Evolutionary conservation across 1,140 invertebrate genomes (phyloP), one percentile per base, ranked within the genome.

Genomic region (Drosophila lini): DNA sequence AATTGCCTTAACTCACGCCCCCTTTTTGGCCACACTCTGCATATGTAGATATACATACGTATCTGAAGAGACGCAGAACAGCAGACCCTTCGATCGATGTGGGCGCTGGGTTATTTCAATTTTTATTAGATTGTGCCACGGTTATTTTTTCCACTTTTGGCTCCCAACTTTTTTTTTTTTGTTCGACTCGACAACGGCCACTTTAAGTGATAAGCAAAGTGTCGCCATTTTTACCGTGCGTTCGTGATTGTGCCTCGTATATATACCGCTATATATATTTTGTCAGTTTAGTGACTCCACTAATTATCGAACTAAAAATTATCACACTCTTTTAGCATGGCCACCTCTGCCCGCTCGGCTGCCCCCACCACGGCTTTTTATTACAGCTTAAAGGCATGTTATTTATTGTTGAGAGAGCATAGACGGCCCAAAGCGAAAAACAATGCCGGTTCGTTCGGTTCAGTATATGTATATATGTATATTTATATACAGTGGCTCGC

Each of bases 181-280:
- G 34, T 50, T 48, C 47, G 53, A 44, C 48, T 73, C 60, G 78
- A 65, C 79, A 67, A 70, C 56, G 75, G 50, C 75, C 79, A 86
- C 83, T 86, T 86, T 31, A 82, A 86, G 67, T 82, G 82, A 86
- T 86, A 86, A 86, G 82, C 75, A 79, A 75, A 59, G 74, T 74
- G 82, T 64, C 75, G 82, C 83, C 82, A 88, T 80, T 81, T 85
- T 70, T 16, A 40, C 58, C 19, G 41, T 61, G 38, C 60, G 47
- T 42, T 42, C 58, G 61, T 61, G 61, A 55, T 57, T 75, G 75
- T 63, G 70, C 53, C 47, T 19, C 48, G 38, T 53, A 34, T 67
- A 60, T 59, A 60, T 75, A 48, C 28, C 19, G n/a, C 11, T 68
- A 76, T 60, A 60, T 53, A 58, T 50, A 55, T 28, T 77, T 47